Conservation (phyloP, 2,888 invertebrate genomes). For the Monoplex corrugatus region DNA sequence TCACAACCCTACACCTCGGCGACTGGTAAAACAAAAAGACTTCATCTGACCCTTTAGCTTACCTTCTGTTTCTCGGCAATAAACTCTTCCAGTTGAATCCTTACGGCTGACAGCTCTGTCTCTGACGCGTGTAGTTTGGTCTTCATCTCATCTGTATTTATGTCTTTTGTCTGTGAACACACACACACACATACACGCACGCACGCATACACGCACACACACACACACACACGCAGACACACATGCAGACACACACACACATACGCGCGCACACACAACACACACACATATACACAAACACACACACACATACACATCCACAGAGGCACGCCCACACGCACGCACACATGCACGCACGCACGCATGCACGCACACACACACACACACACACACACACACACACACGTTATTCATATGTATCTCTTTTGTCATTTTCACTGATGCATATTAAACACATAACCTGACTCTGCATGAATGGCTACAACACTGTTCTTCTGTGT, state of each 20-base stretch:
- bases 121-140: conserved; percentile 64
- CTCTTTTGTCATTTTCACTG: neutral
- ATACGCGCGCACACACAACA: too few relatives aligned
- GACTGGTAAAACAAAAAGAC: too few relatives aligned
- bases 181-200: conserved; percentile 18
- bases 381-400: too few relatives aligned
- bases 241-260: neutral
- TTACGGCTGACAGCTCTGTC: conserved; percentile 69
- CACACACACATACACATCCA: too few relatives aligned
- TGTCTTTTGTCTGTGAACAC: conserved; percentile 56
- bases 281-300: too few relatives aligned
- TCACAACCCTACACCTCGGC: too few relatives aligned
- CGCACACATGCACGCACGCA: too few relatives aligned
- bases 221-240: conserved; percentile 16
- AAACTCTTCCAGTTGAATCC: conserved; percentile 74
- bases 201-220: conserved; percentile 12
- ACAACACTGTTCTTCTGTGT: too few relatives aligned
- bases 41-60: neutral
- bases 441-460: neutral
- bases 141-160: conserved; percentile 57
- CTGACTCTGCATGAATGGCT: too few relatives aligned
- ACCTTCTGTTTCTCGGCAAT: conserved; percentile 72
- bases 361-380: too few relatives aligned
- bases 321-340: too few relatives aligned
- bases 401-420: neutral